Evolutionary conservation across 2,797 vertebrate genomes (phyloP).

Genomic region (Crax fasciolata): DNA sequence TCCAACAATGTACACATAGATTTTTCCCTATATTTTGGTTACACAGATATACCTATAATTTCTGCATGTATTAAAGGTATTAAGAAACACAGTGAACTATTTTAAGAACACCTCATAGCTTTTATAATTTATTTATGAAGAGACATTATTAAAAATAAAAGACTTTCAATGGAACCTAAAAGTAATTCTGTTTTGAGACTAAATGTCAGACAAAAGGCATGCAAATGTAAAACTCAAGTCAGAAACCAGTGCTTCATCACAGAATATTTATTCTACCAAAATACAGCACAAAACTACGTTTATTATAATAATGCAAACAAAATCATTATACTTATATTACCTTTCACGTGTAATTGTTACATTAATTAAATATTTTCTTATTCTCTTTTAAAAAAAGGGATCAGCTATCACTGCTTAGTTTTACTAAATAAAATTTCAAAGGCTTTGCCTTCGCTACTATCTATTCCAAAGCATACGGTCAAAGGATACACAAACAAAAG

Average conservation of each 20-base stretch:
- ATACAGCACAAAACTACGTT: slow-evolving; percentile 38
- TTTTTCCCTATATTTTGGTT: neutral
- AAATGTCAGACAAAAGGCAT: slow-evolving; percentile 79
- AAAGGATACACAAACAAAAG: fast-evolving
- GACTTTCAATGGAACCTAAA: slow-evolving; percentile 78
- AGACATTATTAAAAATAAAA: slow-evolving; percentile 82
- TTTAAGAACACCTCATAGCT: slow-evolving; percentile 66
- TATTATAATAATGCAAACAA: slow-evolving; percentile 48
- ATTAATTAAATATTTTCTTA: neutral
- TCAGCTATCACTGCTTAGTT: neutral
- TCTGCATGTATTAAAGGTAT: slow-evolving; percentile 58
- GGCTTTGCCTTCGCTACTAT: neutral
- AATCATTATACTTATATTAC: neutral
- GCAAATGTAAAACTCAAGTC: slow-evolving; percentile 73
- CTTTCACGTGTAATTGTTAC: neutral
- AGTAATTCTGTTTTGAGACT: slow-evolving; percentile 76
- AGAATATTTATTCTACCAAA: slow-evolving; percentile 63
- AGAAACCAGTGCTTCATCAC: slow-evolving; percentile 65
- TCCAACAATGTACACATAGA: neutral
- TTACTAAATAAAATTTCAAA: neutral
- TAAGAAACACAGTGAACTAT: slow-evolving; percentile 65
- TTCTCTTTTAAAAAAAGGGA: neutral
- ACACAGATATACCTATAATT: slow-evolving; percentile 8
- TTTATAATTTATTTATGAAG: slow-evolving; percentile 80
- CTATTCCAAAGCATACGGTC: neutral